Percentiles rank a stretch among this genome's conserved stretches.
Conservation (phyloP, 2,113 vertebrate genomes). For the Elanus axillaris region DNA sequence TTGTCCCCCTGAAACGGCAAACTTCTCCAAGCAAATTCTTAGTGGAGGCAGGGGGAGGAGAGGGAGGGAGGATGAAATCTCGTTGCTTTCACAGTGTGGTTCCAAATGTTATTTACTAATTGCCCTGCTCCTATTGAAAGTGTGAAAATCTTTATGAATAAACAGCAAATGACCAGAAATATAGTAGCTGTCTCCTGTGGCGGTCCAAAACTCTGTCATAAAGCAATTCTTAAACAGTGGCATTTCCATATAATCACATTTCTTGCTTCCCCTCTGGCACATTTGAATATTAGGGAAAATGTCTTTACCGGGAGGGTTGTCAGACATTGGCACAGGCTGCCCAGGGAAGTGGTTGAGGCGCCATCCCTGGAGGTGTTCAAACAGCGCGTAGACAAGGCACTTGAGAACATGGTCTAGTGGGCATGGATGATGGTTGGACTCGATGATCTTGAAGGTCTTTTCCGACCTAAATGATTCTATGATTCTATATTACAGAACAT, state of each 20-base stretch:
- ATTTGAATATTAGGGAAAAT: too few species aligned
- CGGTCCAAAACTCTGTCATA: neutral
- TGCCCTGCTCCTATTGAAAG: neutral
- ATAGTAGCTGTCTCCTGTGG: neutral
- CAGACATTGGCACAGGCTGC: too few species aligned
- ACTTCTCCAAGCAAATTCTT: neutral
- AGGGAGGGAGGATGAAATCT: neutral
- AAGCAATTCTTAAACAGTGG: neutral
- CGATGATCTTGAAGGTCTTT: too few species aligned
- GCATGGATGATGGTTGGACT: too few species aligned
- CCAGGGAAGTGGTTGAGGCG: too few species aligned
- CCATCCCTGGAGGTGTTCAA: too few species aligned
- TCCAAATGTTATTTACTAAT: neutral
- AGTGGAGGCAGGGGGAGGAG: fast-evolving
- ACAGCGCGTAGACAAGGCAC: too few species aligned
- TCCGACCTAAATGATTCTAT: too few species aligned
- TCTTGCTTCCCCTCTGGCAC: neutral
- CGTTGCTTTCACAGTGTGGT: neutral
- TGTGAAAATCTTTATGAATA: neutral
- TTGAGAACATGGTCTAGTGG: too few species aligned
- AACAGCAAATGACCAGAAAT: neutral
- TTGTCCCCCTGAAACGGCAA: neutral
- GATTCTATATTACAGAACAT: neutral
- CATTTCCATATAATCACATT: neutral
- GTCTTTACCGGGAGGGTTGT: too few species aligned